Conservation (phyloP, 2,888 invertebrate genomes). For the Apoda limacodes region DNA sequence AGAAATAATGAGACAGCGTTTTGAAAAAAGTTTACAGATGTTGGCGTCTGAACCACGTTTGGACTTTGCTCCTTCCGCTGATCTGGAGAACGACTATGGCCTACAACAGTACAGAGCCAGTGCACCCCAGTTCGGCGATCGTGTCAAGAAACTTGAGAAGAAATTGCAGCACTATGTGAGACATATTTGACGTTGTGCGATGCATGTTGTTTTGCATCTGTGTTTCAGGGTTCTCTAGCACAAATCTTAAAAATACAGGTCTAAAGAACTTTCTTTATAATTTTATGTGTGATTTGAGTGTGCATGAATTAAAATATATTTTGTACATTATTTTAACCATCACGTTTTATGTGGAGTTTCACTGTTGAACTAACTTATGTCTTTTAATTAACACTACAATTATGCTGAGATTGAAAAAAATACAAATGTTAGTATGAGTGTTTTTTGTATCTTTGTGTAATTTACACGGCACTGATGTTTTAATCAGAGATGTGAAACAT, state of each 20-base stretch:
- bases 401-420: no score
- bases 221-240: slow-evolving; percentile 6
- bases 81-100: slow-evolving; percentile 83
- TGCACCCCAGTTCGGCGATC: slow-evolving; percentile 85
- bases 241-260: no score
- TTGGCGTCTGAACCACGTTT: slow-evolving; percentile 80
- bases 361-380: no score
- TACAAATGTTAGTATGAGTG: no score
- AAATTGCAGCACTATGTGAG: slow-evolving; percentile 62
- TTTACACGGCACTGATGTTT: no score
- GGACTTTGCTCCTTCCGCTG: slow-evolving; percentile 68
- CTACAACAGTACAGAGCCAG: slow-evolving; percentile 87
- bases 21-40: slow-evolving; percentile 90
- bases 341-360: no score
- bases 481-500: no score
- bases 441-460: no score
- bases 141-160: slow-evolving; percentile 81
- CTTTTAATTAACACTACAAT: no score
- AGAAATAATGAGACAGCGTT: slow-evolving; percentile 82
- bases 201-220: slow-evolving; percentile 38
- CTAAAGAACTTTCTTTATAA: neutral
- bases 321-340: no score
- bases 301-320: slow-evolving; percentile 22
- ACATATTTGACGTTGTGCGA: slow-evolving; percentile 35
- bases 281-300: slow-evolving; percentile 14